These are phyloP conservation scores for Myathropa florea DNA, from an alignment of 2,888 invertebrate genomes.

Conservation along the genomic window DNA sequence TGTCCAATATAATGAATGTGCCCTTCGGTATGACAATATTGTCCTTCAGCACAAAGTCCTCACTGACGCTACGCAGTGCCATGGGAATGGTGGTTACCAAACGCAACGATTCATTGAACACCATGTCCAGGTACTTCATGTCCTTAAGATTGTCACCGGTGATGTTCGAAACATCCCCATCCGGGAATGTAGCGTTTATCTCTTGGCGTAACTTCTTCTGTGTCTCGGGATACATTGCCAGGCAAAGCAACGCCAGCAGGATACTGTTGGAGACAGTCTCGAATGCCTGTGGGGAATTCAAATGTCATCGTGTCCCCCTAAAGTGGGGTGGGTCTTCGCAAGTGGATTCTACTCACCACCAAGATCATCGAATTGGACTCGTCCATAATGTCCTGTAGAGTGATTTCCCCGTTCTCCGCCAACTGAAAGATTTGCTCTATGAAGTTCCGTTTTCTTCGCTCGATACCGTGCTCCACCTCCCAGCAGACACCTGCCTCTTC, in stretches of 20 bases:
- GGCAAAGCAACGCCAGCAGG: slow-evolving; percentile 76
- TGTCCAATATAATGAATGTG: slow-evolving; percentile 77
- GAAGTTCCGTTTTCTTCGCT: slow-evolving; percentile 75
- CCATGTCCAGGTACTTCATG: slow-evolving; percentile 77
- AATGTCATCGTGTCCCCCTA: background rate
- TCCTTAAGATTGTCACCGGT: slow-evolving; percentile 75
- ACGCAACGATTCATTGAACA: slow-evolving; percentile 78
- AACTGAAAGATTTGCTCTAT: slow-evolving; percentile 79
- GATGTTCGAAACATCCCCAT: slow-evolving; percentile 72
- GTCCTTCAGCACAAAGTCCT: slow-evolving; percentile 75
- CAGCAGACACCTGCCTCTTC: background rate
- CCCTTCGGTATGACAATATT: slow-evolving; percentile 75
- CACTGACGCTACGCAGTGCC: slow-evolving; percentile 77
- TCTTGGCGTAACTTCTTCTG: slow-evolving; percentile 77
- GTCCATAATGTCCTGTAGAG: slow-evolving; percentile 77
- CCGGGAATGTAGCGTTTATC: slow-evolving; percentile 74
- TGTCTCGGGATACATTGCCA: slow-evolving; percentile 76
- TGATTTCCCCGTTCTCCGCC: slow-evolving; percentile 77
- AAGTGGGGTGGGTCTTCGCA: background rate
- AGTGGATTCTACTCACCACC: slow-evolving; percentile 75
- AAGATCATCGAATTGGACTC: slow-evolving; percentile 79
- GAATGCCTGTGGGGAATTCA: slow-evolving; percentile 74
- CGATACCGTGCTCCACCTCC: slow-evolving; percentile 59
- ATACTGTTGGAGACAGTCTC: slow-evolving; percentile 79
- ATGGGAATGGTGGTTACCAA: slow-evolving; percentile 78